A percentile compares a stretch with the other conserved stretches of the same genome.
These are phyloP conservation scores for Hydractinia echinata DNA, from an alignment of 30 jellyfish, hydroid and myxozoan species.

Conservation along the genomic window DNA sequence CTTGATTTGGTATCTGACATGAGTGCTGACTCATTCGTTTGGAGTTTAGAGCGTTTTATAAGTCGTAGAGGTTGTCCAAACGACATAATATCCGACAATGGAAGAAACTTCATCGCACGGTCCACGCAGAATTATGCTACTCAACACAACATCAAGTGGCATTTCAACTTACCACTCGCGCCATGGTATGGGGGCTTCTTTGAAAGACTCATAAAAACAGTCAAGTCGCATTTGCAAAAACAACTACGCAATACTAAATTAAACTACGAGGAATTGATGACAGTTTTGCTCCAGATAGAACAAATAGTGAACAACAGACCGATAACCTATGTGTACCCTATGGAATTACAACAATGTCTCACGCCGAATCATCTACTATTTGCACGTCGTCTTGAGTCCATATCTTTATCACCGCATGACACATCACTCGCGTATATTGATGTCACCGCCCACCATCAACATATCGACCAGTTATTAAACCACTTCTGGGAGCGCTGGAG, in stretches of 20 bases:
- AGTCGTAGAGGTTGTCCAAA: conserved; percentile 35
- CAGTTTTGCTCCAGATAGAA: background rate
- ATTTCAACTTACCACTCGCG: conserved; percentile 12
- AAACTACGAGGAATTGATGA: background rate
- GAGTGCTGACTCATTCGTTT: background rate
- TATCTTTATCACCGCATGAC: background rate
- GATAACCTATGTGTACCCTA: conserved; percentile 12
- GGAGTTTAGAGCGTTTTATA: conserved; percentile 13
- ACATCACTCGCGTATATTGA: background rate
- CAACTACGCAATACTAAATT: conserved; percentile 4
- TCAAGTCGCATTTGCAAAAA: background rate
- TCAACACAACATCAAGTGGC: background rate
- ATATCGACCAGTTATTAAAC: too few species aligned
- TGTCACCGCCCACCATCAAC: background rate
- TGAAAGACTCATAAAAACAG: background rate
- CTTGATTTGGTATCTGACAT: background rate
- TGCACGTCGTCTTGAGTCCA: conserved; percentile 11
- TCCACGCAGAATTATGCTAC: conserved; percentile 2
- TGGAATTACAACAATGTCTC: conserved; percentile 15
- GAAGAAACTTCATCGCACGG: background rate
- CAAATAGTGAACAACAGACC: conserved; percentile 3
- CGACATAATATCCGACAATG: conserved; percentile 27
- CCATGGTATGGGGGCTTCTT: conserved; percentile 25
- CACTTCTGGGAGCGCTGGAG: too few species aligned
- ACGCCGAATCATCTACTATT: too few species aligned